phyloP scores from a whole-genome alignment of 2,113 vertebrate genomes.

The Coptodon rendalli region DNA sequence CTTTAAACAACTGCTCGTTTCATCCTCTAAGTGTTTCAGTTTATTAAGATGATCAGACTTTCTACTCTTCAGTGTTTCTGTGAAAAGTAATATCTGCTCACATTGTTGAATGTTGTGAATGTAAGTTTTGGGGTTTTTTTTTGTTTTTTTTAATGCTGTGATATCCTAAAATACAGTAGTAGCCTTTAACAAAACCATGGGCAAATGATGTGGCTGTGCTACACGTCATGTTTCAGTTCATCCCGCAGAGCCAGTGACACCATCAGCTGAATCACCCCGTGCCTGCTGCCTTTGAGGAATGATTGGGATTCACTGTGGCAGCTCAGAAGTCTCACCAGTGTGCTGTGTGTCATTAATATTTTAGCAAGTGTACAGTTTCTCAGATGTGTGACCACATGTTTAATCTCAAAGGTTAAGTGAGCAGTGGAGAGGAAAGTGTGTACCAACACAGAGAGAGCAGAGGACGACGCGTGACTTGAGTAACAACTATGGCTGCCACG shows the following conservation, averaged over 20 bases:
- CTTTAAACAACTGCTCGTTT: background rate
- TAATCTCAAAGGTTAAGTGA: background rate
- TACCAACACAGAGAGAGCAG: background rate
- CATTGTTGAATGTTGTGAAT: background rate
- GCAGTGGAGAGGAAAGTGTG: background rate
- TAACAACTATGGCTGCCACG: no score
- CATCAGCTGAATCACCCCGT: background rate
- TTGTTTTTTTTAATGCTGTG: accelerated
- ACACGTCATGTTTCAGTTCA: background rate
- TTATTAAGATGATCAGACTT: background rate
- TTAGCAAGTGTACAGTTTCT: background rate
- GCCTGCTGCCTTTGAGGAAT: background rate
- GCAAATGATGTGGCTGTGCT: background rate
- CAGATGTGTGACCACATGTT: background rate
- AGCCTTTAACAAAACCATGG: background rate
- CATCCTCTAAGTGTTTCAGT: background rate
- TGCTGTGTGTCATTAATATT: constrained; percentile 4
- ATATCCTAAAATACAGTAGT: background rate
- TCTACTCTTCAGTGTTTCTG: background rate
- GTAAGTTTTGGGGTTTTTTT: background rate
- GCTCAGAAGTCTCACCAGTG: background rate
- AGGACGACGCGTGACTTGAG: background rate
- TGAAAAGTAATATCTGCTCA: background rate
- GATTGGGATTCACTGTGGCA: background rate
- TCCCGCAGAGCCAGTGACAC: background rate